A percentile compares a stretch with the other conserved stretches of the same genome.
Evolutionary conservation across 2,888 invertebrate genomes (phyloP).

Genomic region (Hipparchia semele): DNA sequence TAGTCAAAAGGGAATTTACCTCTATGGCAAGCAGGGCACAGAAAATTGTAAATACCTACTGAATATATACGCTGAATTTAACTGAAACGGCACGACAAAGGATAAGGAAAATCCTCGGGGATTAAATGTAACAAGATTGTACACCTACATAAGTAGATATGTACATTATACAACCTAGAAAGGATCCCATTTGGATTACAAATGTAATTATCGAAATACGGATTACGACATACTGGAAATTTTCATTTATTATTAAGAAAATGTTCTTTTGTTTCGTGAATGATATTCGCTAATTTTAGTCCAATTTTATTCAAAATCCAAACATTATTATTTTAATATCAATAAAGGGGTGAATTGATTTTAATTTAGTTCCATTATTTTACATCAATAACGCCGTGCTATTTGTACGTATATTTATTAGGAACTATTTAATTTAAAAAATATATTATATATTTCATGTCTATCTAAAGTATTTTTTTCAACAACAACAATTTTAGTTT

Average conservation of each 20-base stretch:
- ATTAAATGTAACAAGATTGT: slow-evolving; percentile 23
- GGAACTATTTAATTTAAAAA: no score
- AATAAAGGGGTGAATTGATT: no score
- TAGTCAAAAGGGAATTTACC: background rate
- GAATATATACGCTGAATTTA: slow-evolving; percentile 13
- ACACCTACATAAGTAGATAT: slow-evolving; percentile 1
- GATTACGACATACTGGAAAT: background rate
- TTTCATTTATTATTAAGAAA: background rate
- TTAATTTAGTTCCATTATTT: no score
- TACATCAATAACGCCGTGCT: no score
- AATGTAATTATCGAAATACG: slow-evolving; percentile 36
- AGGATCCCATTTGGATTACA: slow-evolving; percentile 32
- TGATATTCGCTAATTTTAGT: background rate
- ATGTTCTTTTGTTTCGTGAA: background rate
- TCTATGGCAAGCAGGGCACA: no score
- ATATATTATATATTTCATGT: no score
- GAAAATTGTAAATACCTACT: slow-evolving; percentile 4
- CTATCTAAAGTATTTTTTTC: no score
- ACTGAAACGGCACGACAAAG: slow-evolving; percentile 19
- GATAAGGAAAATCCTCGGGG: slow-evolving; percentile 21
- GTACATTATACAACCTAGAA: background rate
- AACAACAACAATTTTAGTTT: no score
- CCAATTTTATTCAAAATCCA: background rate
- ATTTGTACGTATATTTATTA: no score
- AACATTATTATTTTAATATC: background rate